phyloP scores from a whole-genome alignment of 2,888 invertebrate species.

The Tipula helvola region DNA sequence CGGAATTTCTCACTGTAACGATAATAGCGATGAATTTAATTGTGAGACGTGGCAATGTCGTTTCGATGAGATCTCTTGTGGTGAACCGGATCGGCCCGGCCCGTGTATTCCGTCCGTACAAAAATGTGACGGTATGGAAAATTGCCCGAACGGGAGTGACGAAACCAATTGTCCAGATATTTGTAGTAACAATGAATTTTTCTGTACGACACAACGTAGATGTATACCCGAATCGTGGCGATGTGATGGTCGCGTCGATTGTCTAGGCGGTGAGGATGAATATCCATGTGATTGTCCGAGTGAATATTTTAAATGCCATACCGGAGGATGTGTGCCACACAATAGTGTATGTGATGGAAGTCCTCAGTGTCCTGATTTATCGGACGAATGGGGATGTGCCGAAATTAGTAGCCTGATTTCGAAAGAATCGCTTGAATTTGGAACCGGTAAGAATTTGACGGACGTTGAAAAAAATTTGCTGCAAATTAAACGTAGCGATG shows the following conservation, averaged over 20 bases:
- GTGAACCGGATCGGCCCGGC: conserved; percentile 24
- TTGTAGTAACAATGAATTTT: conserved; percentile 41
- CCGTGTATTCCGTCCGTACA: conserved; percentile 45
- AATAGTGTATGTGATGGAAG: conserved; percentile 44
- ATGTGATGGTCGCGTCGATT: conserved; percentile 46
- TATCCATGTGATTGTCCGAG: conserved; percentile 41
- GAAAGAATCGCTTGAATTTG: conserved; percentile 17
- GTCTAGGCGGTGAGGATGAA: conserved; percentile 45
- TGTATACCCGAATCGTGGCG: conserved; percentile 46
- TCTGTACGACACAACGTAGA: conserved; percentile 43
- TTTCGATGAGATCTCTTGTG: conserved; percentile 44
- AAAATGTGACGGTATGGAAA: conserved; percentile 45
- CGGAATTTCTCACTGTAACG: conserved; percentile 46
- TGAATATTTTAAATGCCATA: conserved; percentile 43
- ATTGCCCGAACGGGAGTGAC: conserved; percentile 43
- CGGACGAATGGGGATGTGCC: conserved; percentile 49
- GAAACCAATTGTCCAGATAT: conserved; percentile 41
- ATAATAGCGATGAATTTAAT: conserved; percentile 45
- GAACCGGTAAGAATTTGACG: conserved; percentile 8
- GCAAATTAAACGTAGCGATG: conserved; percentile 17
- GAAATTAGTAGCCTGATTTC: conserved; percentile 20
- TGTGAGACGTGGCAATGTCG: conserved; percentile 42
- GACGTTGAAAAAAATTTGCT: conserved; percentile 13
- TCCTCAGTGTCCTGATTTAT: conserved; percentile 46
- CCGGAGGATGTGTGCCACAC: conserved; percentile 44